Conservation (phyloP, 2,797 vertebrate species). For the Mustela erminea region DNA sequence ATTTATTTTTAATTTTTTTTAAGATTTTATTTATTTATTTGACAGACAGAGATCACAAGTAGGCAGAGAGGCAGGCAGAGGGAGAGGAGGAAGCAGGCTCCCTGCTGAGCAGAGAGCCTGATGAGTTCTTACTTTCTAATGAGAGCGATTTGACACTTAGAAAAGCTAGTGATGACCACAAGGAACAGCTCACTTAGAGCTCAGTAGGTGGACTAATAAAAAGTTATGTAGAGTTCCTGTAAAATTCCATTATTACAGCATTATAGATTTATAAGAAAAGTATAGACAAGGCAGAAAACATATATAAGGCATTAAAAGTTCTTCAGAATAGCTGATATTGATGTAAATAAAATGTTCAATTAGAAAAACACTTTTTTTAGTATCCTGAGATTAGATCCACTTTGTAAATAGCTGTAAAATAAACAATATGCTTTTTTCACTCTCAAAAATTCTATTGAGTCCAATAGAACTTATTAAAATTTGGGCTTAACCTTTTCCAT, state of each 20-base stretch:
- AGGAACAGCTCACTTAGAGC: neutral
- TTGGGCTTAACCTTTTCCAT: neutral
- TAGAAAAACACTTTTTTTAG: slow-evolving; percentile 8
- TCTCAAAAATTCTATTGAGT: neutral
- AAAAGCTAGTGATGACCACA: neutral
- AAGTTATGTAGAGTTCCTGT: neutral
- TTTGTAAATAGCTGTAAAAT: neutral
- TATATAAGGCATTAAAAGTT: neutral
- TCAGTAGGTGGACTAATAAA: neutral
- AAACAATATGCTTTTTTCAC: neutral
- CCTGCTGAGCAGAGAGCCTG: too few species aligned
- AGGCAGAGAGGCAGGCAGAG: too few species aligned
- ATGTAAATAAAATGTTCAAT: neutral
- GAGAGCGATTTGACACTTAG: neutral
- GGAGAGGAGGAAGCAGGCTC: too few species aligned
- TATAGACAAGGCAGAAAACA: neutral
- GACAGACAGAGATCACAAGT: too few species aligned
- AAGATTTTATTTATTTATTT: too few species aligned
- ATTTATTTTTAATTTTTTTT: too few species aligned
- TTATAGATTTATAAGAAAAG: neutral
- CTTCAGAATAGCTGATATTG: neutral
- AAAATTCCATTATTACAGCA: neutral
- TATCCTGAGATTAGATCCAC: neutral
- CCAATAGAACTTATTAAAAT: neutral
- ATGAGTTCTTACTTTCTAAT: neutral